Percentiles rank a stretch among this genome's conserved stretches.
These are phyloP conservation scores for Craniophora ligustri DNA, from an alignment of 2,888 invertebrate species.

Conservation along the genomic window DNA sequence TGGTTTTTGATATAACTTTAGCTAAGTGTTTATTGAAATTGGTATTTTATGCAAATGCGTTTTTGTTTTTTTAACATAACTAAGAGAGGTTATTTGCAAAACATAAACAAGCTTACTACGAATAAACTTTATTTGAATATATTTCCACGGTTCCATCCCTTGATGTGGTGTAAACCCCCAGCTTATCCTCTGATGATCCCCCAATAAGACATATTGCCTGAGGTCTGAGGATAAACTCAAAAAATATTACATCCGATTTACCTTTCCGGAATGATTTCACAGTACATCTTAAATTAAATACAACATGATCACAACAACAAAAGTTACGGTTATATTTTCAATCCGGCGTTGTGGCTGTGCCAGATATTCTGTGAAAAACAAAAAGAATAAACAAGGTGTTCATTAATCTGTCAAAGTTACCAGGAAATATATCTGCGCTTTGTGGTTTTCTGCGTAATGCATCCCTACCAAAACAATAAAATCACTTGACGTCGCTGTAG, in stretches of 20 bases:
- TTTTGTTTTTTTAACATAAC: too few relatives aligned
- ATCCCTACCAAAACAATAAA: constrained; percentile 15
- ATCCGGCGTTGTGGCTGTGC: constrained; percentile 15
- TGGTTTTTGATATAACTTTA: too few relatives aligned
- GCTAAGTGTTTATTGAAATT: too few relatives aligned
- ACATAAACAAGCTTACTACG: constrained; percentile 17
- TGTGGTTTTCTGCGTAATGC: neutral
- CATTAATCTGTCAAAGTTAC: constrained; percentile 21
- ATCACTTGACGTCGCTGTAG: constrained; percentile 8
- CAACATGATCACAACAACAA: constrained; percentile 12
- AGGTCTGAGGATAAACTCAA: constrained; percentile 21
- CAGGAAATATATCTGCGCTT: neutral
- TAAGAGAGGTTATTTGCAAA: constrained; percentile 13
- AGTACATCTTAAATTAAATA: constrained; percentile 21
- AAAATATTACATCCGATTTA: constrained; percentile 25
- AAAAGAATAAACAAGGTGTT: constrained; percentile 19
- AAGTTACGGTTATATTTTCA: constrained; percentile 20
- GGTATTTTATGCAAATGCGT: too few relatives aligned
- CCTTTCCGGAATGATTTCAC: constrained; percentile 17
- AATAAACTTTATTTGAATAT: constrained; percentile 26
- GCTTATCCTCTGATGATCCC: constrained; percentile 36
- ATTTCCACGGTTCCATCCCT: constrained; percentile 10
- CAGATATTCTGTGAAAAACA: constrained; percentile 11
- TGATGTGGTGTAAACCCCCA: constrained; percentile 15
- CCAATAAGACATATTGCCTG: constrained; percentile 11